These are phyloP conservation scores for Pocillopora damicornis DNA, from an alignment of 64 coral and sea anemone species.

Conservation along the genomic window DNA sequence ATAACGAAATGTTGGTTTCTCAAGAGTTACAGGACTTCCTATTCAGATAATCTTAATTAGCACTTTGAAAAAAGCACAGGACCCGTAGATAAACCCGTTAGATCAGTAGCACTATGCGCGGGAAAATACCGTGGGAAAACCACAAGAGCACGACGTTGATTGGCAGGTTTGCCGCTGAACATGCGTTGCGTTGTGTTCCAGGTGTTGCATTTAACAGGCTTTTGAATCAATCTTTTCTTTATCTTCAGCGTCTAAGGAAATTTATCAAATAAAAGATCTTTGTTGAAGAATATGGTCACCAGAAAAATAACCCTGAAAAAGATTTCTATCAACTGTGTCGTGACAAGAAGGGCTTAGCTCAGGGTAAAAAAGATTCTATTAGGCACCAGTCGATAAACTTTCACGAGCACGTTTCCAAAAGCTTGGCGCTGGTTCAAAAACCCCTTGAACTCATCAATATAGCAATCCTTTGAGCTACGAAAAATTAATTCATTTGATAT, in stretches of 20 bases:
- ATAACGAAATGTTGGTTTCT: conserved; percentile 17
- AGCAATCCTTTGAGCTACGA: too few species aligned
- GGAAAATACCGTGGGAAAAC: conserved; percentile 35
- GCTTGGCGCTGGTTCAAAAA: too few species aligned
- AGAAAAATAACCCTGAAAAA: neutral
- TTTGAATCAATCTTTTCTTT: conserved; percentile 1
- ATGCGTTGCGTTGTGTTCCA: neutral
- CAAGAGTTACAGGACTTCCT: neutral
- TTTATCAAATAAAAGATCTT: neutral
- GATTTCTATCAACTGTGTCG: neutral
- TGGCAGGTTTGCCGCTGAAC: neutral
- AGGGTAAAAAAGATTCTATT: neutral
- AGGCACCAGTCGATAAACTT: neutral
- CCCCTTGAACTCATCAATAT: too few species aligned
- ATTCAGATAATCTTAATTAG: conserved; percentile 25
- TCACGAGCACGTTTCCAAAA: neutral
- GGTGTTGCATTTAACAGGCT: neutral
- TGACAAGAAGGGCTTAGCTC: neutral
- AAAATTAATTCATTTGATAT: too few species aligned
- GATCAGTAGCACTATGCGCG: neutral
- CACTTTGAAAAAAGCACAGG: neutral
- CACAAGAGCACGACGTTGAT: neutral
- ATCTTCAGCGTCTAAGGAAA: neutral
- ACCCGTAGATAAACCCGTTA: conserved; percentile 7
- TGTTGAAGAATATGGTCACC: neutral